Percentiles rank a stretch among this genome's conserved stretches.
These are phyloP conservation scores for Colius striatus DNA, from an alignment of 2,113 vertebrate species.

Conservation along the genomic window DNA sequence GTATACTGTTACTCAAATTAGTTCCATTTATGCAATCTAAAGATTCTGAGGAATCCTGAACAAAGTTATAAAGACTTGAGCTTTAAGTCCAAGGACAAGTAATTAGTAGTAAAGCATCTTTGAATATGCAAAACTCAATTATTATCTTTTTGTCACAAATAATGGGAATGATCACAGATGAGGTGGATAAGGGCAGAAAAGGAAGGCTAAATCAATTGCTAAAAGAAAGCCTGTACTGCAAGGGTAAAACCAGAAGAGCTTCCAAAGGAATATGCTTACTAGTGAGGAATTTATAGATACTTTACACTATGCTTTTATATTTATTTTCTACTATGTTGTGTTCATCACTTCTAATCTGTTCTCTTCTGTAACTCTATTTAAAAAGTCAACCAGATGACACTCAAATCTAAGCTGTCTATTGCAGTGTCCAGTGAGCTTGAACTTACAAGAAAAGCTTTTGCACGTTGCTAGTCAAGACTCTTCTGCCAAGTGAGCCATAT, in stretches of 20 bases:
- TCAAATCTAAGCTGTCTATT: not conserved
- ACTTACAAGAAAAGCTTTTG: not conserved
- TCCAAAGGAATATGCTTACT: not conserved
- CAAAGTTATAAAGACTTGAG: not conserved
- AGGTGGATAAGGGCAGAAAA: not conserved
- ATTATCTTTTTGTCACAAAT: not conserved
- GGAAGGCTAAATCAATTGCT: not conserved
- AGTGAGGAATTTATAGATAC: not conserved
- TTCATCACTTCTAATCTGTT: not conserved
- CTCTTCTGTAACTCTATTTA: not conserved
- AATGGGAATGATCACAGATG: not conserved
- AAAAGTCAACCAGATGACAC: not conserved
- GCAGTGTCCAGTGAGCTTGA: not conserved
- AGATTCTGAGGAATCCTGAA: not conserved
- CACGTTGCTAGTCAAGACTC: not conserved
- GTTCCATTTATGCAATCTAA: not conserved
- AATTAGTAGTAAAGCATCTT: not conserved
- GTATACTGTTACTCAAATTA: not conserved
- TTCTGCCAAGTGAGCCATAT: not conserved
- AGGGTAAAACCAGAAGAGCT: not conserved
- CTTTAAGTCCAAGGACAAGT: not conserved
- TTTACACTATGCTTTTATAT: not conserved
- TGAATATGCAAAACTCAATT: not conserved
- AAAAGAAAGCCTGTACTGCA: not conserved
- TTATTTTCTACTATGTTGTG: not conserved